Evolutionary conservation across 1,140 invertebrate genomes (phyloP), one percentile per base, ranked within the genome.

Genomic region (Monochamus saltuarius): DNA sequence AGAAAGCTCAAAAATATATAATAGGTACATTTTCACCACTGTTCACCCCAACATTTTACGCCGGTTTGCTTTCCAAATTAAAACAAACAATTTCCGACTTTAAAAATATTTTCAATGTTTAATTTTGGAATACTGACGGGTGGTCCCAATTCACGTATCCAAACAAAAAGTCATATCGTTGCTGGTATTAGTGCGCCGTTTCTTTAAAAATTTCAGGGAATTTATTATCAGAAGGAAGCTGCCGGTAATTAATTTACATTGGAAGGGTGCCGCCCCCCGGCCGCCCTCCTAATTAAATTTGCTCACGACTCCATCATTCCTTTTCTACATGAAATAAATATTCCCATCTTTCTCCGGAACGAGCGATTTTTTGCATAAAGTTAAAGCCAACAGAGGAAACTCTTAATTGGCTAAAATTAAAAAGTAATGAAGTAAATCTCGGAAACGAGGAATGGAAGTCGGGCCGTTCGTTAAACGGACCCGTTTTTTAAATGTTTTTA

Each of bases 151-250:
- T 37, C 56, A 4, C 56, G 50, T 49, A 47, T 19, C 46, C 45
- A 58, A 58, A 58, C 45, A 58, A 58, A 58, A 58, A 58, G 56
- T 58, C 56, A 58, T 58, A 58, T 58, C 50, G 56, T 49, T 49
- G 42, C 45, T 49, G 36, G 45, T 9, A 47, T 58, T 58, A 47
- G 37, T 29, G 6, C 22, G 22, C 2, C 45, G 38, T 58, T n/a
- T 58, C 38, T 58, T 36, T 39, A 58, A 49, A 58, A 58, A 50
- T 58, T 58, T n/a, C 45, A 58, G 8, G 35, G 46, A 58, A 58
- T 49, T 29, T 58, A 58, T 58, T 36, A 50, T 35, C 34, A 38
- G 43, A 37, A 46, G 54, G 54, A 46, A 43, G 46, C 39, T 49
- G 11, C 14, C 43, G 22, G n/a, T 57, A 58, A 58, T 58, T 58